These are phyloP conservation scores for Rhyacophila evoluta DNA, from an alignment of 2,888 invertebrate genomes.

Conservation along the genomic window DNA sequence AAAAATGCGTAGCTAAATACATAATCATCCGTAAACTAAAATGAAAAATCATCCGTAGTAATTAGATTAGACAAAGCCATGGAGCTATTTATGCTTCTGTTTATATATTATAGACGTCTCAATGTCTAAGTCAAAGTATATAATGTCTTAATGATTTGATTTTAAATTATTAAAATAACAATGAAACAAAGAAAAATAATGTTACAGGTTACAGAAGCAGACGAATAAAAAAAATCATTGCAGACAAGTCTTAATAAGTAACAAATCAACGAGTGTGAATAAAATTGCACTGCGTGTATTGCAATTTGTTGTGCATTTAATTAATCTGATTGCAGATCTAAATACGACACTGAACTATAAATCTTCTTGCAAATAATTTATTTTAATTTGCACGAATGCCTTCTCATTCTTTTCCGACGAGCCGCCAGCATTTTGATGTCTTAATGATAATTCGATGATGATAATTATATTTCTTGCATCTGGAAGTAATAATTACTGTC, in stretches of 20 bases:
- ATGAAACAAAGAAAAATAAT: not conserved
- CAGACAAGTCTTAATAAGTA: not conserved
- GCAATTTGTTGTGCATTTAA: slow-evolving; percentile 12
- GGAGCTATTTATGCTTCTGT: too few species aligned
- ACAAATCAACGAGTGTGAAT: not conserved
- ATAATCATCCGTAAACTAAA: too few species aligned
- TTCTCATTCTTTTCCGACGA: not conserved
- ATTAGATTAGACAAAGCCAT: too few species aligned
- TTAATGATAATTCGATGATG: not conserved
- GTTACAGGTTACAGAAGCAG: not conserved
- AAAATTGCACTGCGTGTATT: not conserved
- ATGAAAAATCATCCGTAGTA: too few species aligned
- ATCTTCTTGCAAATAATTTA: not conserved
- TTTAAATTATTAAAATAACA: not conserved
- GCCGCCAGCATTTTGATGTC: not conserved
- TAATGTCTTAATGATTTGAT: too few species aligned
- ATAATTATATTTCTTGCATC: not conserved
- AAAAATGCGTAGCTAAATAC: too few species aligned
- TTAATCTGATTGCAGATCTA: not conserved
- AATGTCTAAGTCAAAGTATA: too few species aligned
- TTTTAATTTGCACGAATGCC: not conserved
- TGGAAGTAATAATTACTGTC: not conserved
- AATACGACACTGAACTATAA: not conserved
- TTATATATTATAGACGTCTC: too few species aligned
- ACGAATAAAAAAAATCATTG: not conserved